phyloP scores from a whole-genome alignment of 2,113 vertebrate species.

The Notothenia coriiceps region DNA sequence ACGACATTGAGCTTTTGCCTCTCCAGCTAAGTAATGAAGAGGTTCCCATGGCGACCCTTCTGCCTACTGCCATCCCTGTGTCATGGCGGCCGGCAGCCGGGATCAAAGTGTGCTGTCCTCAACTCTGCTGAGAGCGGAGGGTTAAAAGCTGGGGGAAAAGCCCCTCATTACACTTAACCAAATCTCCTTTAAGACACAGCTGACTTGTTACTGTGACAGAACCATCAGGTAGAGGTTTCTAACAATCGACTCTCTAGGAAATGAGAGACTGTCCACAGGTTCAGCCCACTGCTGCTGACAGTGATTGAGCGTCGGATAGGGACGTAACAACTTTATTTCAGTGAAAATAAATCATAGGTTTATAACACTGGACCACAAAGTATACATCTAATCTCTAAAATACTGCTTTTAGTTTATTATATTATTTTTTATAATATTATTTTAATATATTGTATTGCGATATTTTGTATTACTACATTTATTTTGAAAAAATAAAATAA shows the following conservation, averaged over 20 bases:
- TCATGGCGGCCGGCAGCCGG: conserved; percentile 34
- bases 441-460: no score
- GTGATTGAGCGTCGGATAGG: background rate
- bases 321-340: no score
- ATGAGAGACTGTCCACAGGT: background rate
- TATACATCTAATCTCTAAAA: no score
- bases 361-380: background rate
- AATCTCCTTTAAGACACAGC: conserved; percentile 16
- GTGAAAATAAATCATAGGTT: background rate
- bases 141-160: conserved; percentile 66
- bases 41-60: conserved; percentile 77
- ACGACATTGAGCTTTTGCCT: conserved; percentile 69
- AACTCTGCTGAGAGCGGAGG: conserved; percentile 58
- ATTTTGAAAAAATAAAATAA: no score
- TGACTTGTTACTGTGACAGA: no score
- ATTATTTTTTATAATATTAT: no score
- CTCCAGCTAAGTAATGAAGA: conserved; percentile 72
- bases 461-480: no score
- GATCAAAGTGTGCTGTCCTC: conserved; percentile 59
- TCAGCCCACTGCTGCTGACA: background rate
- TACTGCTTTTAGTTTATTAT: no score
- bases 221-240: background rate
- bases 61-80: conserved; percentile 35
- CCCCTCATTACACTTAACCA: conserved; percentile 60
- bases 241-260: background rate